Conservation (phyloP, 2,888 invertebrate species). For the Perdita meconis region DNA sequence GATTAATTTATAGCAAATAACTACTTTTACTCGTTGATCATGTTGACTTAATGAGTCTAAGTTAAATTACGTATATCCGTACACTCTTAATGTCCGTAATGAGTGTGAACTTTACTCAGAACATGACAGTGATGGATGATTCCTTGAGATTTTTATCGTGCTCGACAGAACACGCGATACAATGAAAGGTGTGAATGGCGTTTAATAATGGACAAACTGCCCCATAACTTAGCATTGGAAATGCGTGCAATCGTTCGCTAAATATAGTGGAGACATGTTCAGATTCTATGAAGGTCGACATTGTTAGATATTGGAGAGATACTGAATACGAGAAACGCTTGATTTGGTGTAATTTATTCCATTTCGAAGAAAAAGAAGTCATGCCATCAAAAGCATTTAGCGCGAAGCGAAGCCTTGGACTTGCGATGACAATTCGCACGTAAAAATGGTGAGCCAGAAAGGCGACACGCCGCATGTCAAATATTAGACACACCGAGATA, state of each 20-base stretch:
- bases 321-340: slow-evolving; percentile 4
- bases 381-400: neutral
- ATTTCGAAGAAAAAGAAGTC: neutral
- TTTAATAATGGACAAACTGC: slow-evolving; percentile 43
- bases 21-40: slow-evolving; percentile 9
- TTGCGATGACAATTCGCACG: neutral
- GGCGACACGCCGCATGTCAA: slow-evolving; percentile 69
- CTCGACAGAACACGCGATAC: slow-evolving; percentile 21
- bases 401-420: neutral
- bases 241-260: slow-evolving; percentile 52
- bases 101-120: slow-evolving; percentile 47
- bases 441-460: slow-evolving; percentile 50
- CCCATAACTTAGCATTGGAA: slow-evolving; percentile 45
- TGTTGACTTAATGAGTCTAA: slow-evolving; percentile 17
- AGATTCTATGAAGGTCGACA: slow-evolving; percentile 41
- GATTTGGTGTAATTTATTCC: neutral
- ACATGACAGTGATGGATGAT: slow-evolving; percentile 55
- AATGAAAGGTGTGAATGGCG: slow-evolving; percentile 30
- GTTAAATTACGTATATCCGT: slow-evolving; percentile 14
- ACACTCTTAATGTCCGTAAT: slow-evolving; percentile 37
- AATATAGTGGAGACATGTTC: slow-evolving; percentile 34
- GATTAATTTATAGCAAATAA: slow-evolving; percentile 4
- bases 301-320: slow-evolving; percentile 2
- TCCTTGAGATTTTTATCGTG: slow-evolving; percentile 18
- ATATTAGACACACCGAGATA: slow-evolving; percentile 70